phyloP scores from a whole-genome alignment of 92 coral and sea anemone genomes.

The Parazoanthus darwini region DNA sequence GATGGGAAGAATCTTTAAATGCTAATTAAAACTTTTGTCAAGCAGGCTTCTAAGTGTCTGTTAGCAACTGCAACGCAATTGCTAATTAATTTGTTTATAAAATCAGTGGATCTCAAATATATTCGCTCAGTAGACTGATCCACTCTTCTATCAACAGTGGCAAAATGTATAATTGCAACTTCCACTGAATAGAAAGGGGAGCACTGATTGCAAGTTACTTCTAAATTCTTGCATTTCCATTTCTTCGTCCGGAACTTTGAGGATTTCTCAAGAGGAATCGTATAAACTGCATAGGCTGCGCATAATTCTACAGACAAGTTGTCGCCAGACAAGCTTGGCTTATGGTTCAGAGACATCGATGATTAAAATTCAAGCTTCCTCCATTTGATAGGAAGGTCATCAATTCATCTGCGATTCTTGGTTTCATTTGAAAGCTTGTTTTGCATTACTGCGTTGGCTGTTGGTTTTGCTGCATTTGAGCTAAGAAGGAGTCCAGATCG shows the following conservation, averaged over 20 bases:
- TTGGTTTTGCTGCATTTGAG: conserved; percentile 34
- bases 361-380: not conserved
- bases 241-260: not conserved
- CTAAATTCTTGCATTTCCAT: not conserved
- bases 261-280: not conserved
- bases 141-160: not conserved
- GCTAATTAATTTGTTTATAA: too few species aligned
- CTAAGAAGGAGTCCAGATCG: conserved; percentile 36
- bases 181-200: not conserved
- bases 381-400: not conserved
- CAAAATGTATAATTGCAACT: not conserved
- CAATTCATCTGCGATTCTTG: not conserved
- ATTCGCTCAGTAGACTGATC: not conserved
- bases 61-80: not conserved
- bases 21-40: not conserved
- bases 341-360: not conserved
- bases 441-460: conserved; percentile 15
- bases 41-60: not conserved
- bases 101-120: not conserved
- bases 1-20: not conserved
- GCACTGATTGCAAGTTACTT: not conserved
- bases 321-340: not conserved
- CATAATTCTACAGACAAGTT: not conserved
- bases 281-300: not conserved
- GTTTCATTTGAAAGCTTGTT: not conserved